phyloP scores from a whole-genome alignment of 2,888 invertebrate genomes.

The Cephus pulcher region DNA sequence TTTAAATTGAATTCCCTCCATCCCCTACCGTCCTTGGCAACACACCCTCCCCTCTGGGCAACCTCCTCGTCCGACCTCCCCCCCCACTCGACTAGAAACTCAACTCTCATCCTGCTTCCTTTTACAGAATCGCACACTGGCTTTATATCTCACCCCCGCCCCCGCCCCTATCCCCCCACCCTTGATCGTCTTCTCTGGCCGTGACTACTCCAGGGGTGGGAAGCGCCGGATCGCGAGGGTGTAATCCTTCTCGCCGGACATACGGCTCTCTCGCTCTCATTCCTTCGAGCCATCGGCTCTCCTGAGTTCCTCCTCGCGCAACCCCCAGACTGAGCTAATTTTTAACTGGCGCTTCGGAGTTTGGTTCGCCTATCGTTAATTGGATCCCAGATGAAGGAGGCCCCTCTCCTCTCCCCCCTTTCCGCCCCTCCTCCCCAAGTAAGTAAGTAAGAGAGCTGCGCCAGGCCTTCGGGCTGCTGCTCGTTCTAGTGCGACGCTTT shows the following conservation, averaged over 20 bases:
- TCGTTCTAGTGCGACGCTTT: background rate
- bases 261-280: conserved; percentile 14
- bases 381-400: conserved; percentile 57
- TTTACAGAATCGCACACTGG: background rate
- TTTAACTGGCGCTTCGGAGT: conserved; percentile 51
- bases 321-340: conserved; percentile 46
- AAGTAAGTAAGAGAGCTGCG: conserved; percentile 21
- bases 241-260: conserved; percentile 24
- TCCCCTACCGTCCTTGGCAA: conserved; percentile 26
- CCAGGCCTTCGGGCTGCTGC: background rate
- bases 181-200: background rate
- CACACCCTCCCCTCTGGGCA: background rate
- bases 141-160: background rate
- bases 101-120: background rate
- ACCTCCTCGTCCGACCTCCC: background rate
- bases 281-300: conserved; percentile 19
- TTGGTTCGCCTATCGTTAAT: conserved; percentile 57
- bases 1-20: conserved; percentile 62
- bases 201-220: background rate
- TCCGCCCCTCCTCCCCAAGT: conserved; percentile 11
- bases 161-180: conserved; percentile 8
- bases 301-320: conserved; percentile 14
- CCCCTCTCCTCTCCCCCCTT: conserved; percentile 13
- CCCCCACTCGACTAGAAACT: background rate
- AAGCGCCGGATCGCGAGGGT: conserved; percentile 26